Evolutionary conservation across 2,113 vertebrate species (phyloP).

Genomic region (Smithornis capensis): DNA sequence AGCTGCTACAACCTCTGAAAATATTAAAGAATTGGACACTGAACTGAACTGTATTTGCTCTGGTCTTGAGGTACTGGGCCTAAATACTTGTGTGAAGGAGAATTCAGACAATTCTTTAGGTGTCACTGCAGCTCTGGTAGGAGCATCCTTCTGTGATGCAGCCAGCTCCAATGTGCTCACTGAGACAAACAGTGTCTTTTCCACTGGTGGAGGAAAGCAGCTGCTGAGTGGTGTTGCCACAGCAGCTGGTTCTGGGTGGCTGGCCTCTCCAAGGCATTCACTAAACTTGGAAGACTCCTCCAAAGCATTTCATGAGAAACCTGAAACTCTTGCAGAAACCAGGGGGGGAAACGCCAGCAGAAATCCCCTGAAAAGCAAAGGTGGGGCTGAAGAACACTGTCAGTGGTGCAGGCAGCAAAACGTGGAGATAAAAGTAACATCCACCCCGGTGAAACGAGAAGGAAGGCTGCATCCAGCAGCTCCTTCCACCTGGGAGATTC

Average conservation of each 20-base stretch:
- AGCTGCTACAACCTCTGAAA: background rate
- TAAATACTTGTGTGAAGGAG: constrained; percentile 50
- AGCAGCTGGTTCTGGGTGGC: background rate
- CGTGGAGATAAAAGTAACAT: constrained; percentile 74
- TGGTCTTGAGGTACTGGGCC: constrained; percentile 63
- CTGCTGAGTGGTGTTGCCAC: background rate
- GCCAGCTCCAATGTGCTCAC: background rate
- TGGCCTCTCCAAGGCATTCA: background rate
- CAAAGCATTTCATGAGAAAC: background rate
- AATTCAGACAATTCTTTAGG: constrained; percentile 2
- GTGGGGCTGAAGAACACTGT: background rate
- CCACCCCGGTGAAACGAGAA: constrained; percentile 77
- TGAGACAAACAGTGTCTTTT: background rate
- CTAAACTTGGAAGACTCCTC: background rate
- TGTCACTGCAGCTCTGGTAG: constrained; percentile 54
- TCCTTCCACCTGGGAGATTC: constrained; percentile 2
- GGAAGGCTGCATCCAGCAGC: background rate
- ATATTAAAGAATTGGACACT: background rate
- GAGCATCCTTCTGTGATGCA: constrained; percentile 18
- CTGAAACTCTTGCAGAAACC: background rate
- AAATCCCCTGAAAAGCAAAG: background rate
- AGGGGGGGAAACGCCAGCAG: background rate
- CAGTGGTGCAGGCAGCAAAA: background rate
- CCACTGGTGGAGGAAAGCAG: background rate
- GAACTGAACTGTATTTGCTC: constrained; percentile 5